phyloP scores from a whole-genome alignment of 2,888 invertebrate species.

The Trichogramma dendrolimi region DNA sequence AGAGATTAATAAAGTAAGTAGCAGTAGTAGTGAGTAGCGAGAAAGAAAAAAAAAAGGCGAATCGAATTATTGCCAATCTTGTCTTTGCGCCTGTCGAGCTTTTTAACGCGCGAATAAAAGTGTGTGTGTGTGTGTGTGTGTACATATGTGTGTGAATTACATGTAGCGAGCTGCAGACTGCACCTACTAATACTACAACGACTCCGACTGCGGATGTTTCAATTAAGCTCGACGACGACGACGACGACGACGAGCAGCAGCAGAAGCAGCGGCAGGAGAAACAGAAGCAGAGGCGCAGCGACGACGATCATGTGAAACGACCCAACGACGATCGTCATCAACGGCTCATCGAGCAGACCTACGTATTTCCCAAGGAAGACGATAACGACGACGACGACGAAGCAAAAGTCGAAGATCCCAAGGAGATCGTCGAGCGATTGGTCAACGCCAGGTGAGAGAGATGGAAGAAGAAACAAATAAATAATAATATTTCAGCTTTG shows the following conservation, averaged over 20 bases:
- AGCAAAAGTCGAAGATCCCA: not conserved
- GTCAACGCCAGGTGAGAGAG: not conserved
- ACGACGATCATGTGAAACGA: not conserved
- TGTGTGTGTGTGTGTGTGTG: not conserved
- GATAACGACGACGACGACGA: constrained; percentile 12
- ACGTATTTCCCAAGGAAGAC: not conserved
- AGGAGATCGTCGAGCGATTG: not conserved
- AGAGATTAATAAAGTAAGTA: no score
- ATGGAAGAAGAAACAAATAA: not conserved
- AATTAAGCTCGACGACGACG: constrained; percentile 28
- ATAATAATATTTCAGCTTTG: constrained; percentile 21
- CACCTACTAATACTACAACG: constrained; percentile 10
- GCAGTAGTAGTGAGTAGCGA: not conserved
- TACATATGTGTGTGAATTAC: not conserved
- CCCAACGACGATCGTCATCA: not conserved
- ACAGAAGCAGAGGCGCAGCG: constrained; percentile 3
- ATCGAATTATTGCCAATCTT: not conserved
- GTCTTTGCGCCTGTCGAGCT: not conserved
- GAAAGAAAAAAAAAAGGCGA: not conserved
- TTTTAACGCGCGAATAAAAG: not conserved
- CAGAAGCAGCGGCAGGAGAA: constrained; percentile 5
- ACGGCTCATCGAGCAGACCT: not conserved
- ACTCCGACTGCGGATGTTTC: constrained; percentile 30
- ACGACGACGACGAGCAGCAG: constrained; percentile 23
- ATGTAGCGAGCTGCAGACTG: constrained; percentile 3